Evolutionary conservation across 2,113 vertebrate genomes (phyloP), one percentile per base, ranked within the genome.

Genomic region (Cervus canadensis): DNA sequence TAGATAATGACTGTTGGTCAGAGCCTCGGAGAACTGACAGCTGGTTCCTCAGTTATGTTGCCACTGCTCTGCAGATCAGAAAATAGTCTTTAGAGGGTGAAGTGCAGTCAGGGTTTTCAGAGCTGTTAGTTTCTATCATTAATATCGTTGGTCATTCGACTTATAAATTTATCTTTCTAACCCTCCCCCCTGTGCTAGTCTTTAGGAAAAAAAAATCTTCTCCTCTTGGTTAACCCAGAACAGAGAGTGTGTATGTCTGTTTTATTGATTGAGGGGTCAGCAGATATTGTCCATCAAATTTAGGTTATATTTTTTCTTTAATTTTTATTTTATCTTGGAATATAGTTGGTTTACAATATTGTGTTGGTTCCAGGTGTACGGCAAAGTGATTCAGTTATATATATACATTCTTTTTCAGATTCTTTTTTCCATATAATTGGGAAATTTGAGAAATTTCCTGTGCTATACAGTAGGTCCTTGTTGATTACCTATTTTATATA

Each of bases 181-280:
- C 25, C 91, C 23, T 52, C 33, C 50, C 48, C 9, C 15, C 33
- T 48, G 36, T 78, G 64, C 19, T 96, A 43, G 83, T 87, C 50
- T 82, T 71, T 43, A 64, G 40, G 26, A 3, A 64, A 82, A 71
- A 71, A 81, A 67, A 21, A n/a, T n/a, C 3, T 57, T 57, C 50
- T 96, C 3, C 43, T 96, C 3, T 87, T 64, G 43, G 36, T 97
- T 97, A 82, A 95, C 17, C 52, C 67, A 94, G 48, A 93, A 97
- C 21, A 13, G 50, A 95, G 30, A 48, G 40, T 26, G 26, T 93
- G 1, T 17, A 3, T 59, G 54, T 19, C 1, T 43, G 36, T 95
- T n/a, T 0, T 83, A 21, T 89, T n/a, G 56, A 40, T 33, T 33
- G 64, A 94, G 86, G 19, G 43, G 5, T 71, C n/a, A 50, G 48